Conservation (phyloP, 53 echinoderm and acorn worm species). For the Zoroaster sp. region DNA sequence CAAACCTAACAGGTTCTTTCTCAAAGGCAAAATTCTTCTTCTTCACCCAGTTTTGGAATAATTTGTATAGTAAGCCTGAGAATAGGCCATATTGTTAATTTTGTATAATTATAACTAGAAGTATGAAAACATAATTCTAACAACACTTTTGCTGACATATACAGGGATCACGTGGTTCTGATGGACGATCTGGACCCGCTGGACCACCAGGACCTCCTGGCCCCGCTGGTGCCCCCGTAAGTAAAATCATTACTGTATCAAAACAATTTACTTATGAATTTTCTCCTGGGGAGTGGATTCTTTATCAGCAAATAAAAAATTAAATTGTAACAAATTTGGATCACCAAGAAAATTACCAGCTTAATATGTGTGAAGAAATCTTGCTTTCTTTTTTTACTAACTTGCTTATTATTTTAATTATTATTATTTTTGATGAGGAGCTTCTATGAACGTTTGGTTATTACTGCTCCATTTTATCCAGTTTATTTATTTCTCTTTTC, state of each 20-base stretch:
- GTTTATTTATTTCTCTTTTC: not conserved
- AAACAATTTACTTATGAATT: too few relatives aligned
- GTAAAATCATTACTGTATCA: not conserved
- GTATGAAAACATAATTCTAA: not conserved
- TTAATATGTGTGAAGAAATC: not conserved
- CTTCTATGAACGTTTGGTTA: not conserved
- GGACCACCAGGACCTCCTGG: slow-evolving; percentile 97
- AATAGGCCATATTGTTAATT: not conserved
- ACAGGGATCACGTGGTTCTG: slow-evolving; percentile 89
- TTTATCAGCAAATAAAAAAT: not conserved
- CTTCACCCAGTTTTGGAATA: too few relatives aligned
- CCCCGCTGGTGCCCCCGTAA: slow-evolving; percentile 87
- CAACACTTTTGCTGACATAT: not conserved
- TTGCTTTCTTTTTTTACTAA: not conserved
- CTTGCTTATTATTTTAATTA: not conserved
- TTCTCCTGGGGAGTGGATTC: slow-evolving; percentile 47
- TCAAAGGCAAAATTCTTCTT: not conserved
- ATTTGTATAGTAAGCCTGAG: too few relatives aligned
- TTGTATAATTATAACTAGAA: not conserved
- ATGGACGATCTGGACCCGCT: slow-evolving; percentile 75
- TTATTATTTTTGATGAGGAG: not conserved
- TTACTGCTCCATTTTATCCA: not conserved
- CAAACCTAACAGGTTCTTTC: not conserved
- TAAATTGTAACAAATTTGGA: not conserved
- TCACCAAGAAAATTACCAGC: not conserved